Conservation (phyloP, 2,888 invertebrate genomes). For the Limnephilus lunatus region DNA sequence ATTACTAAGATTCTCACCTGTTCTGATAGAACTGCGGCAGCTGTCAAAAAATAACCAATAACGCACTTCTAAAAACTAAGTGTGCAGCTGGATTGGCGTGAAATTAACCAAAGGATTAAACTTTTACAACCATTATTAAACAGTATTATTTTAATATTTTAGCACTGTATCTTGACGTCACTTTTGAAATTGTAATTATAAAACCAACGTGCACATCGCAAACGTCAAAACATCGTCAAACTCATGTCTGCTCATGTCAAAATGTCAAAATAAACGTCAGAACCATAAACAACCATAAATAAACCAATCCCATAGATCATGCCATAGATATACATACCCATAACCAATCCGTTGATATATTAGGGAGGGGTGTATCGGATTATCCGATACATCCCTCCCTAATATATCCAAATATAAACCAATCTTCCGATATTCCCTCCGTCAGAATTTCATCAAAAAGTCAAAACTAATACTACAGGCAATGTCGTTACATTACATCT, state of each 20-base stretch:
- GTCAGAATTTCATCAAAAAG: no score
- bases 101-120: neutral
- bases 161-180: neutral
- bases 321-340: no score
- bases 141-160: neutral
- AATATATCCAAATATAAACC: no score
- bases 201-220: neutral
- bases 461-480: no score
- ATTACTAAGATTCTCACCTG: neutral
- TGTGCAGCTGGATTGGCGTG: neutral
- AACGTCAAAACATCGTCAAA: neutral
- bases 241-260: no score
- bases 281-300: neutral
- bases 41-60: neutral
- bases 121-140: neutral
- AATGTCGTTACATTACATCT: no score
- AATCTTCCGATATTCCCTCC: no score
- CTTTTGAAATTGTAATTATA: neutral
- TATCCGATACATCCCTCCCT: no score
- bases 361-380: no score
- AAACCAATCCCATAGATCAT: no score
- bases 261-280: neutral
- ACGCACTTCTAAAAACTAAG: neutral
- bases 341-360: no score
- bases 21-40: neutral